Evolutionary conservation across 2,113 vertebrate genomes (phyloP), one percentile per base, ranked within the genome.

Genomic region (Bubalus kerabau): DNA sequence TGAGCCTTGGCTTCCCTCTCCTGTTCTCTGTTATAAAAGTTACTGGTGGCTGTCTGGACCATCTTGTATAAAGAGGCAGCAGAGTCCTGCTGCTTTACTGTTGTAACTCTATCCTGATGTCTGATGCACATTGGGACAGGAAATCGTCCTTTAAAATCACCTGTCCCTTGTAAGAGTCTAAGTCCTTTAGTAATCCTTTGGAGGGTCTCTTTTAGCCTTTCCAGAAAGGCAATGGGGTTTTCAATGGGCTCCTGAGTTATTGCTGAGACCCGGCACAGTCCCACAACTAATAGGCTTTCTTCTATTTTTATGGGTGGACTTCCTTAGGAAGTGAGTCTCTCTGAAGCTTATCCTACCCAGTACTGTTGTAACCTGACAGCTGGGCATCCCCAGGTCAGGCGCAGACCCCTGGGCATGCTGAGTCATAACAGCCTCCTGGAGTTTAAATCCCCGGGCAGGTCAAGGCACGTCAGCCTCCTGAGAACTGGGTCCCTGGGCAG

Each of bases 401-500:
- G 5, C n/a, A 71, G 19, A 71, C 23, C 10, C 19, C n/a, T 0
- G 0, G 67, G 19, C 19, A 71, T 21, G 67, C 67, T 40, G 67
- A 71, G n/a, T n/a, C 5, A 3, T 71, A n/a, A 71, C 19, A 71
- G n/a, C n/a, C 17, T 36, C 17, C 17, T 67, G n/a, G 17, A 36
- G 17, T 21, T 67, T 8, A 0, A 67, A 67, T 67, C 64, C 17
- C 64, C 4, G n/a, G 16, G 32, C 32, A 67, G 64, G 8, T 67
- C 2, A 8, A 21, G 64, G 64, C 64, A 71, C 0, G 0, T 36
- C 64, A 71, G 9, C 64, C 67, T 71, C n/a, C 67, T 0, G 5
- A 71, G 67, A 71, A 23, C 10, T 40, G n/a, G n/a, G 19, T 71
- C 67, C 67, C 67, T 12, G 10, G n/a, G n/a, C 10, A 23, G n/a